Percentiles rank a stretch among this genome's conserved stretches.
Conservation (phyloP, 2,113 vertebrate genomes). For the Semicossyphus pulcher region DNA sequence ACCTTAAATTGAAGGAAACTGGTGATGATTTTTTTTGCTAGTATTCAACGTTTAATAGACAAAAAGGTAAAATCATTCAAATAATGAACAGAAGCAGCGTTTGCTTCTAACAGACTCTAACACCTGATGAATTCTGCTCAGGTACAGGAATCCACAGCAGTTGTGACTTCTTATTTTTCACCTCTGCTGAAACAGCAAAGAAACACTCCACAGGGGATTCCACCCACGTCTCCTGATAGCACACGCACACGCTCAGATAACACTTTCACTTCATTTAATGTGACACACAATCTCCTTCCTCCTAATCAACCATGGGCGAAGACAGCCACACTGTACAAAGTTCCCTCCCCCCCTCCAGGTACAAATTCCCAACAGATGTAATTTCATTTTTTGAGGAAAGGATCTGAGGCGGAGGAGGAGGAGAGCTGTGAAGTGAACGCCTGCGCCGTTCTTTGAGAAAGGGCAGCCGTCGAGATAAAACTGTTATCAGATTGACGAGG, state of each 20-base stretch:
- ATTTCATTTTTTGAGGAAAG: conserved; percentile 6
- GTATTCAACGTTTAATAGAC: too few species aligned
- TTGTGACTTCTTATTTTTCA: conserved; percentile 28
- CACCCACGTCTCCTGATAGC: conserved; percentile 25
- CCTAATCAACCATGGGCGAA: conserved; percentile 27
- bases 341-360: conserved; percentile 22
- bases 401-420: conserved; percentile 42
- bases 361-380: conserved; percentile 31
- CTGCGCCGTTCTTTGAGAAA: conserved; percentile 41
- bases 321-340: conserved; percentile 15
- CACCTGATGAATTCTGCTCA: conserved; percentile 13
- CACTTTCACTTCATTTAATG: conserved; percentile 41
- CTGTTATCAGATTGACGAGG: conserved; percentile 43
- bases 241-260: conserved; percentile 36
- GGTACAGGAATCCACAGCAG: conserved; percentile 1
- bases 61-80: too few species aligned
- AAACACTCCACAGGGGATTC: conserved; percentile 30
- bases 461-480: conserved; percentile 53
- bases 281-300: conserved; percentile 34
- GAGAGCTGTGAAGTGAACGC: conserved; percentile 41
- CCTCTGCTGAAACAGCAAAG: conserved; percentile 38
- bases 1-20: too few species aligned
- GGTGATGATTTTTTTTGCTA: too few species aligned
- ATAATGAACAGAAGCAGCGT: too few species aligned
- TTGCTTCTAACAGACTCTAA: too few species aligned